Evolutionary conservation across 2,888 invertebrate species (phyloP).

Genomic region (Marasmarcha lunaedactyla): DNA sequence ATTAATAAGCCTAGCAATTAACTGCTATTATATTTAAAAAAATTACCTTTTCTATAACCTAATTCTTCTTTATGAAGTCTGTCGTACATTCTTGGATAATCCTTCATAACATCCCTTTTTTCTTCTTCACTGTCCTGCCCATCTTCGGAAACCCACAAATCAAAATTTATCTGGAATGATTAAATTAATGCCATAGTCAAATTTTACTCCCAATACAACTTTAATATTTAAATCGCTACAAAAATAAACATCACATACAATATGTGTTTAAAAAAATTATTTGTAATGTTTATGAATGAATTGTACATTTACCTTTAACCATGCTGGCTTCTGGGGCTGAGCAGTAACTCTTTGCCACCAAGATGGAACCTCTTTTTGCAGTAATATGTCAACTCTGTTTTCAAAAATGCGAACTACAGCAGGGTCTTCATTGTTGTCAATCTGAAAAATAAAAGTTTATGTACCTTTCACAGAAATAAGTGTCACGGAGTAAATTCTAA

Average conservation of each 20-base stretch:
- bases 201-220: neutral
- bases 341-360: constrained; percentile 91
- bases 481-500: no score
- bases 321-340: constrained; percentile 86
- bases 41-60: constrained; percentile 80
- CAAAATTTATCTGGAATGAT: constrained; percentile 81
- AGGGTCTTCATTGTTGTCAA: constrained; percentile 23
- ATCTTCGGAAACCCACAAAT: constrained; percentile 88
- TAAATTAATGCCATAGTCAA: constrained; percentile 1
- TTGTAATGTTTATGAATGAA: no score
- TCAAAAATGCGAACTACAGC: constrained; percentile 71
- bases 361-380: constrained; percentile 74
- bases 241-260: no score
- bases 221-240: no score
- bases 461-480: no score
- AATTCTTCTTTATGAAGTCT: constrained; percentile 80
- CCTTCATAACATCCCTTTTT: constrained; percentile 77
- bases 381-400: constrained; percentile 79
- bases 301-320: constrained; percentile 78
- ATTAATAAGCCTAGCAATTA: no score
- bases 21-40: no score
- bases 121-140: constrained; percentile 76
- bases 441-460: constrained; percentile 19
- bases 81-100: constrained; percentile 83
- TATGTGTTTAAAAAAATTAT: no score